These are phyloP conservation scores for Lipophrys pholis DNA, from an alignment of 2,113 vertebrate species.

Conservation along the genomic window DNA sequence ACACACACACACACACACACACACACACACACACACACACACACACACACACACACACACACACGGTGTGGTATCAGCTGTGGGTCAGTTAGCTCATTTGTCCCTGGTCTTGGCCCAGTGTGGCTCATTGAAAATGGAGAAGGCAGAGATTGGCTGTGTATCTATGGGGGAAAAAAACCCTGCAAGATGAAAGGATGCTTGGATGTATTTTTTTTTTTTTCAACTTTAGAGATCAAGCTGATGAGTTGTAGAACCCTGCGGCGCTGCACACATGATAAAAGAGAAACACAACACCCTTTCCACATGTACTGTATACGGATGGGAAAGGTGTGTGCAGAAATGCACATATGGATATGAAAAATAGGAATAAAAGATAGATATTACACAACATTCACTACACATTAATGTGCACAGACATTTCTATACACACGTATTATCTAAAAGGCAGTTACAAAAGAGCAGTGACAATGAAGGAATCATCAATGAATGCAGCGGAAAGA, in stretches of 20 bases:
- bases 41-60: not conserved
- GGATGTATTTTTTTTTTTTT: constrained; percentile 48
- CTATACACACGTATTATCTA: not conserved
- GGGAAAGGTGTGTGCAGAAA: not conserved
- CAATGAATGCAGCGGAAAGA: constrained; percentile 23
- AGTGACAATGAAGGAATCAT: not conserved
- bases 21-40: not conserved
- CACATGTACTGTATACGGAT: constrained; percentile 43
- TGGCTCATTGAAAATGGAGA: constrained; percentile 51
- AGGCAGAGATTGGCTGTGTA: constrained; percentile 46
- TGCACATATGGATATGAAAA: not conserved
- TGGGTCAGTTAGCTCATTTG: constrained; percentile 69
- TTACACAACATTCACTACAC: not conserved
- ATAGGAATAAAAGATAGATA: not conserved
- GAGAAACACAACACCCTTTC: constrained; percentile 52
- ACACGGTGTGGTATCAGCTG: constrained; percentile 23
- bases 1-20: no score
- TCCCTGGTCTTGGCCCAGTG: constrained; percentile 37
- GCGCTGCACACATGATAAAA: constrained; percentile 76
- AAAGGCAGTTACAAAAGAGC: constrained; percentile 9
- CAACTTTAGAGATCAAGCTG: constrained; percentile 77
- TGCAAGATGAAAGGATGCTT: constrained; percentile 63
- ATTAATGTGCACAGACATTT: not conserved
- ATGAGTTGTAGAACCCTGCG: constrained; percentile 74
- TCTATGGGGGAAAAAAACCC: not conserved